Conservation (phyloP, 2,888 invertebrate genomes). For the Parapristionchus giblindavisi region DNA sequence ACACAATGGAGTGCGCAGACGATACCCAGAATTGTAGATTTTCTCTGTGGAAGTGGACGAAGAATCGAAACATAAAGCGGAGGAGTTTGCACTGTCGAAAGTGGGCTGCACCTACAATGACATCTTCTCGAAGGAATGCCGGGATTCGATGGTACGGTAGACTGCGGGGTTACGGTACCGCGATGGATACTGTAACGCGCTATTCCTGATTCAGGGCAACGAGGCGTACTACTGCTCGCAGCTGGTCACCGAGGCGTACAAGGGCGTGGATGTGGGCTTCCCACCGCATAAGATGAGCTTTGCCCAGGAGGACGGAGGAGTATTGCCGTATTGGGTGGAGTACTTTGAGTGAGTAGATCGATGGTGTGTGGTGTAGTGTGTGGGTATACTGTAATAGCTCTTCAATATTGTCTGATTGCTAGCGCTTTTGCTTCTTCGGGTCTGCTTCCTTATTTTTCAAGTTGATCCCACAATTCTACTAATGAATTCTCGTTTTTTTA, state of each 20-base stretch:
- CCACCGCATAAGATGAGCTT: constrained; percentile 57
- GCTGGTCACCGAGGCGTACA: constrained; percentile 49
- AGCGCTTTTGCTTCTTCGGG: too few relatives aligned
- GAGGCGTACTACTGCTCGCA: constrained; percentile 53
- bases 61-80: constrained; percentile 13
- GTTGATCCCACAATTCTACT: too few relatives aligned
- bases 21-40: constrained; percentile 11
- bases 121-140: constrained; percentile 45
- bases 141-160: constrained; percentile 42
- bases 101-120: constrained; percentile 49
- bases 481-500: too few relatives aligned
- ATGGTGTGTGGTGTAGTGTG: too few relatives aligned
- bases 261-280: constrained; percentile 44
- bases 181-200: not conserved
- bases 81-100: constrained; percentile 21
- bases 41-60: constrained; percentile 2
- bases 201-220: constrained; percentile 23
- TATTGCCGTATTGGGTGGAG: constrained; percentile 55
- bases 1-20: not conserved
- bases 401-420: too few relatives aligned
- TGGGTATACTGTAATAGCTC: too few relatives aligned
- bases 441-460: too few relatives aligned
- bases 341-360: constrained; percentile 47
- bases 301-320: constrained; percentile 43
- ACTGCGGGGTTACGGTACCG: not conserved